These are phyloP conservation scores for Drosophila macrospina DNA, from an alignment of 2,888 invertebrate genomes.

Conservation along the genomic window DNA sequence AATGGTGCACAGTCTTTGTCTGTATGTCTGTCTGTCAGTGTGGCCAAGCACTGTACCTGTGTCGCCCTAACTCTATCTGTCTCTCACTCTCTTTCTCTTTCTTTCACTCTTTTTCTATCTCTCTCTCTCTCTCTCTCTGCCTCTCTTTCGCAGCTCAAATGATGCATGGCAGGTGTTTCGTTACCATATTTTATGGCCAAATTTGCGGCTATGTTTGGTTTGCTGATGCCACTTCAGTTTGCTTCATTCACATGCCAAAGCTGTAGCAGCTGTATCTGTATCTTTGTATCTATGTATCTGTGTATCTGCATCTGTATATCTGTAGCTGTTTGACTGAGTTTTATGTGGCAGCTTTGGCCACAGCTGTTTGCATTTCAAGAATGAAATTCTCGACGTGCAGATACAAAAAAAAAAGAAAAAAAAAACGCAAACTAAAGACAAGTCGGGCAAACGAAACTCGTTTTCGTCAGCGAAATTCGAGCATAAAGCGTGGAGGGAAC, in stretches of 20 bases:
- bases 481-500: constrained; percentile 57
- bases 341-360: constrained; percentile 51
- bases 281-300: constrained; percentile 14
- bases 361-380: constrained; percentile 79
- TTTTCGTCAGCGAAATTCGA: constrained; percentile 66
- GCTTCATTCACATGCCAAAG: constrained; percentile 75
- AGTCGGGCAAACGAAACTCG: constrained; percentile 47
- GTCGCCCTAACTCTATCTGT: too few species aligned
- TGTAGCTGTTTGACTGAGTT: constrained; percentile 18
- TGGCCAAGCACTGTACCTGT: too few species aligned
- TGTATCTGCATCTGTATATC: constrained; percentile 28
- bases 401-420: too few species aligned
- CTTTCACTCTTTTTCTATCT: too few species aligned
- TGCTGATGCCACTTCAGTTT: constrained; percentile 53
- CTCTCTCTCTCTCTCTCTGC: neutral
- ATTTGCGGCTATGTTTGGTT: constrained; percentile 55
- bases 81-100: too few species aligned
- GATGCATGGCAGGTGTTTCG: constrained; percentile 72
- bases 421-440: constrained; percentile 17
- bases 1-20: constrained; percentile 14
- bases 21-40: neutral
- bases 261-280: constrained; percentile 46
- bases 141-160: neutral
- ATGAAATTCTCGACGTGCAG: constrained; percentile 68
- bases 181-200: constrained; percentile 78